Conservation (phyloP, 2,797 vertebrate genomes). For the Anabacerthia variegaticeps region DNA sequence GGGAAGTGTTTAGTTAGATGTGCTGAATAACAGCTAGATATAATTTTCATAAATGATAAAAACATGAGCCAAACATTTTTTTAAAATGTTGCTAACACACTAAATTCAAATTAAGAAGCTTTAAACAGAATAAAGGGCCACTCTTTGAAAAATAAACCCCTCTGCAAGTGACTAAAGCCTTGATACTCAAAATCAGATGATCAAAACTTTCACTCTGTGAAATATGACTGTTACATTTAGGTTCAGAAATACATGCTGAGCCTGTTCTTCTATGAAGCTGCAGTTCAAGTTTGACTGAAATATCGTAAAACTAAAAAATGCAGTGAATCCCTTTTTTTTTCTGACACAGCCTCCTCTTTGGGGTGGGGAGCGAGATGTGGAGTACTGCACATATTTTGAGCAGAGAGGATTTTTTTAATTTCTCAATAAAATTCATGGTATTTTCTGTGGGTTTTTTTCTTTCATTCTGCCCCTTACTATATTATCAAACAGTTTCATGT, state of each 20-base stretch:
- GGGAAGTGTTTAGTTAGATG: not conserved
- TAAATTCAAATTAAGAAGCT: not conserved
- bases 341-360: not conserved
- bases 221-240: not conserved
- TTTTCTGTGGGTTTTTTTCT: not conserved
- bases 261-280: not conserved
- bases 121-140: not conserved
- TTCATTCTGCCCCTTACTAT: not conserved
- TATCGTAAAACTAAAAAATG: not conserved
- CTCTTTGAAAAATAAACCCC: not conserved
- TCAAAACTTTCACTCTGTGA: not conserved
- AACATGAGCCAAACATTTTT: not conserved
- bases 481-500: not conserved
- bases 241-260: not conserved
- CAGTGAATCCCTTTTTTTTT: not conserved
- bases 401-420: not conserved
- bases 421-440: not conserved
- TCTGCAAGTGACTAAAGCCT: not conserved
- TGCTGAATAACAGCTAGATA: not conserved
- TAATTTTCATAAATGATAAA: not conserved
- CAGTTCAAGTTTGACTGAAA: not conserved
- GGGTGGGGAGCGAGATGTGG: rapidly evolving
- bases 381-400: not conserved
- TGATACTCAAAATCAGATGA: not conserved
- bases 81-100: not conserved